Evolutionary conservation across 2,113 vertebrate genomes (phyloP), one percentile per base, ranked within the genome.

Genomic region (Lepus timidus): DNA sequence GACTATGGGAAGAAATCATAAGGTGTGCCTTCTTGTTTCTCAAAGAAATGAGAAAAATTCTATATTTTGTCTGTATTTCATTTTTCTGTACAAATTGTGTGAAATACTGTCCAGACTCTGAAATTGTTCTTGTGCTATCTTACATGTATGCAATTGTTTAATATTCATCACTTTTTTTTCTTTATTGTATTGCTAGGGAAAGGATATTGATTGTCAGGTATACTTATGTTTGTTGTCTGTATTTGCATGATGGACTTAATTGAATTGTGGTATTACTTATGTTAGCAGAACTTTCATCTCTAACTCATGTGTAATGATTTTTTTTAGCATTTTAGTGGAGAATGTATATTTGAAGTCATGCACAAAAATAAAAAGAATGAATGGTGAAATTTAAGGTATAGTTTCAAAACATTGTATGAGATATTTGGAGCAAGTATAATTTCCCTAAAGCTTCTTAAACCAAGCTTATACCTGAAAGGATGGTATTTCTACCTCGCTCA

Each of bases 381-480:
- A 52, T 81, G 31, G 49, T 51, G 19, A 16, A 52, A 65, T 23
- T 93, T 58, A 86, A 51, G 6, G 52, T 52, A 85, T 27, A 19
- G 44, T 87, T 93, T 78, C n/a, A 68, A 20, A 5, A 27, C 8
- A 61, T 84, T 27, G 5, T 20, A 4, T 58, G 3, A 93, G 27
- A 86, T 11, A 87, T 20, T 78, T 87, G 7, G 7, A 3, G 13
- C 11, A 90, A 25, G 33, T 4, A 31, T 51, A 51, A 49, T 73
- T 93, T 93, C 23, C 67, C 23, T 44, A 73, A 86, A 93, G 39
- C 55, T 82, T n/a, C 31, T 83, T 52, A 71, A 62, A 58, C 4
- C 12, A 68, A 44, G 12, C 7, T 62, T 91, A 29, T 12, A 49
- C 27, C 25, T 84, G 71, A 91, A 74, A 84, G 58, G 16, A 58